Conservation (phyloP, 2,113 vertebrate genomes). For the Calypte anna region DNA sequence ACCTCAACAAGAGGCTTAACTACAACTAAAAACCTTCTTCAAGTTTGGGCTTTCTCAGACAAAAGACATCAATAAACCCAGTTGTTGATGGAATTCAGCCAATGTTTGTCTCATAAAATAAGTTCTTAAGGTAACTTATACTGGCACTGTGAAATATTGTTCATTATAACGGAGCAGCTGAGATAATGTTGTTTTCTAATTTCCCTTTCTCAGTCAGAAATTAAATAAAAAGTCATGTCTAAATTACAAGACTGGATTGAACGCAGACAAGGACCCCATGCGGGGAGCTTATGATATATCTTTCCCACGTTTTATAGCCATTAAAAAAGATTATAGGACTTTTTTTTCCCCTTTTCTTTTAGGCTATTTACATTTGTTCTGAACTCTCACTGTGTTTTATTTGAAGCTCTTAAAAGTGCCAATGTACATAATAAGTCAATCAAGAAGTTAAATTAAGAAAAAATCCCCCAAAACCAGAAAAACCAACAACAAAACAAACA, state of each 20-base stretch:
- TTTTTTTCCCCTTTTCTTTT: conserved; percentile 71
- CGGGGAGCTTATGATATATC: conserved; percentile 81
- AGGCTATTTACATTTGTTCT: conserved; percentile 84
- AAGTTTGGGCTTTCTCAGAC: conserved; percentile 44
- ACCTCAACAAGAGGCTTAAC: neutral
- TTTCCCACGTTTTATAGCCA: conserved; percentile 77
- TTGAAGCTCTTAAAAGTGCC: conserved; percentile 81
- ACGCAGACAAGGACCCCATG: conserved; percentile 81
- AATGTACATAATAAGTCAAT: conserved; percentile 80
- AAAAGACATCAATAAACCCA: conserved; percentile 59
- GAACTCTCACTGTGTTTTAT: conserved; percentile 82
- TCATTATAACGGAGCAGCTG: conserved; percentile 82
- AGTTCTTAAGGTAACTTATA: conserved; percentile 83
- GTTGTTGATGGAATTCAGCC: conserved; percentile 59
- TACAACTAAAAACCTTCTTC: conserved; percentile 68
- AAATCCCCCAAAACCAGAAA: no score
- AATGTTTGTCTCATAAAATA: conserved; percentile 76
- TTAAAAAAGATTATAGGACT: conserved; percentile 80
- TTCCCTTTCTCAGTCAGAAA: conserved; percentile 87
- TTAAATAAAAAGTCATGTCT: conserved; percentile 88
- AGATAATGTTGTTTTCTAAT: conserved; percentile 85
- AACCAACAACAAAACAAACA: no score
- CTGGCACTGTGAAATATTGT: conserved; percentile 82
- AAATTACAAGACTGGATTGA: conserved; percentile 85
- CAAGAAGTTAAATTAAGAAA: conserved; percentile 81